Percentiles rank a stretch among this genome's conserved stretches.
Evolutionary conservation across 1,140 invertebrate genomes (phyloP).

Genomic region (Lordiphosa clarofinis): DNA sequence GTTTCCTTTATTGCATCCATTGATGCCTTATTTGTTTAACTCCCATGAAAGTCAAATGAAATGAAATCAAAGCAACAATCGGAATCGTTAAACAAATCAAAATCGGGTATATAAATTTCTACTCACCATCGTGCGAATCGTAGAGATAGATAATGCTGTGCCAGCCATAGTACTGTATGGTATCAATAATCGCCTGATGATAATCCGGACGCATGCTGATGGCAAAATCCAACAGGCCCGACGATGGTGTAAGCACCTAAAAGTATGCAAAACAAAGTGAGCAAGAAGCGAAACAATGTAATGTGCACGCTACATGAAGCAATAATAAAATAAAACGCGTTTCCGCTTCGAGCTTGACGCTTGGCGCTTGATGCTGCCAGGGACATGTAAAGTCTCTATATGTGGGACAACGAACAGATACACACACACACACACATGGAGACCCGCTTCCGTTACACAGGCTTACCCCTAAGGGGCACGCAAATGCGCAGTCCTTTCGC

Average conservation of each 20-base stretch:
- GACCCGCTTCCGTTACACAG: conserved; percentile 4
- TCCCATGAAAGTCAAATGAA: conserved; percentile 62
- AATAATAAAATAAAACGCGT: conserved; percentile 77
- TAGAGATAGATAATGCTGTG: conserved; percentile 96
- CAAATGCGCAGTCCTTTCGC: conserved; percentile 58
- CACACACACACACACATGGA: conserved; percentile 38
- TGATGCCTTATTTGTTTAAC: conserved; percentile 53
- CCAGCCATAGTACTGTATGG: conserved; percentile 95
- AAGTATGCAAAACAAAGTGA: conserved; percentile 64
- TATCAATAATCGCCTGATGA: conserved; percentile 95
- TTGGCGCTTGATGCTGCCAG: conserved; percentile 13
- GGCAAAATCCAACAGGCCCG: conserved; percentile 91
- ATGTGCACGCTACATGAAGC: conserved; percentile 75
- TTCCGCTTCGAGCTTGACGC: conserved; percentile 48
- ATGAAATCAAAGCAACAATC: conserved; percentile 64
- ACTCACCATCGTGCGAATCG: conserved; percentile 96
- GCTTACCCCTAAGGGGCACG: conserved; percentile 46
- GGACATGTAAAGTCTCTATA: conserved; percentile 37
- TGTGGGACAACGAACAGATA: conserved; percentile 27
- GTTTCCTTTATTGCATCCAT: conserved; percentile 3
- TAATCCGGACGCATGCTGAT: conserved; percentile 96
- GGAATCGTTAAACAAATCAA: conserved; percentile 46
- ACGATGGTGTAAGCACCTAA: conserved; percentile 89
- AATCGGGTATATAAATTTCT: neutral
- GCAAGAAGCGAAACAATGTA: conserved; percentile 52